Conservation (phyloP, 2,113 vertebrate genomes). For the Bungarus multicinctus region DNA sequence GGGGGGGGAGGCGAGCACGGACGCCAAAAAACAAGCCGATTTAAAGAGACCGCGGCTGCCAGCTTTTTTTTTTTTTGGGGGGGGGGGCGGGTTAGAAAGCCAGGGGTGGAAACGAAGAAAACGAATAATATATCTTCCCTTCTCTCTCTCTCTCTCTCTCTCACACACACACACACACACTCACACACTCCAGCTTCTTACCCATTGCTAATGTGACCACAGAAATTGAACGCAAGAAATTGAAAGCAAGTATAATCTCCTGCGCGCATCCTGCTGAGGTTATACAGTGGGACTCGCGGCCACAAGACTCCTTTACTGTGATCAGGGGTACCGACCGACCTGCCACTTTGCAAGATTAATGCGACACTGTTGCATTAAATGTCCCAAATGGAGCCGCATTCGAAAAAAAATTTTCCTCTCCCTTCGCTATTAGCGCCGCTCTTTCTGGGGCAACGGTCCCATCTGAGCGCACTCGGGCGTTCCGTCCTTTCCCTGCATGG, state of each 20-base stretch:
- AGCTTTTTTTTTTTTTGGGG: background rate
- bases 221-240: background rate
- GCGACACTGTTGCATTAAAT: background rate
- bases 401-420: background rate
- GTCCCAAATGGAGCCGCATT: background rate
- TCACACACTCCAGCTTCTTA: background rate
- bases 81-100: background rate
- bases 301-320: too few species aligned
- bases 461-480: background rate
- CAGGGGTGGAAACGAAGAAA: background rate
- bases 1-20: background rate
- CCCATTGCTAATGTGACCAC: background rate
- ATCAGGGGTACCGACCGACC: too few species aligned
- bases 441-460: background rate
- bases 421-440: background rate
- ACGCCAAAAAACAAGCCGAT: constrained; percentile 21
- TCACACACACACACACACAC: too few species aligned
- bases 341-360: background rate
- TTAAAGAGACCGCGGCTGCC: constrained; percentile 53
- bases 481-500: background rate
- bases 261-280: background rate
- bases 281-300: background rate
- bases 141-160: background rate
- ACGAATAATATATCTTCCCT: background rate
- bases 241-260: background rate